Evolutionary conservation across 2,888 invertebrate genomes (phyloP), one percentile per base, ranked within the genome.

Genomic region (Vanessa cardui): DNA sequence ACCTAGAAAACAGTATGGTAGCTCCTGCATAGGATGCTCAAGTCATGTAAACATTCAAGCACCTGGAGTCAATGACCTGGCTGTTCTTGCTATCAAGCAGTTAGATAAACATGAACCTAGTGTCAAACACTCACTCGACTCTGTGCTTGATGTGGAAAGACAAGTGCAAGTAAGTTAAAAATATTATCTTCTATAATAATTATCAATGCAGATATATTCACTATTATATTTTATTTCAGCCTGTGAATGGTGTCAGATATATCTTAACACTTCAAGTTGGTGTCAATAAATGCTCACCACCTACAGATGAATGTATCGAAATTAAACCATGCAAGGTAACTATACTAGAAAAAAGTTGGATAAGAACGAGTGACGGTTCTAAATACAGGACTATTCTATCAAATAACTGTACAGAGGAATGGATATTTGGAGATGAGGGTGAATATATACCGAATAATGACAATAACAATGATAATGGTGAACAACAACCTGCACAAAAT

Each of bases 311-410:
- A 49, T 92, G 92, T 74, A 72, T 74, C n/a, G 75, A 77, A 33
- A 81, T 82, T 26, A 89, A 86, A 74, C 80, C 90, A 8, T 96
- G 96, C 80, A 93, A 94, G 74, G 83, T 96, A 71, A 92, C 94
- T 21, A 93, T 95, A 76, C 83, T 95, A 66, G 95, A 96, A 80
- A 94, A 95, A 77, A 95, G 95, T 1, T 96, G 96, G 95, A 80
- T 94, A 33, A 90, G 89, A 78, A 87, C 93, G 63, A 80, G 91
- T 16, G 90, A 92, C 82, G 94, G 94, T 45, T 93, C 93, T 59
- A 94, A 94, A 80, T 93, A 93, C 58, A 94, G 95, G 78, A 91
- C 94, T 16, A 90, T 96, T 66, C 82, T 94, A 59, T 87, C 93
- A 31, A 95, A 96, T 75, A 96, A 96, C 78, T 96, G 96, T 78